Conservation (phyloP, 53 echinoderm and acorn worm genomes). For the Apostichopus leukothele region DNA sequence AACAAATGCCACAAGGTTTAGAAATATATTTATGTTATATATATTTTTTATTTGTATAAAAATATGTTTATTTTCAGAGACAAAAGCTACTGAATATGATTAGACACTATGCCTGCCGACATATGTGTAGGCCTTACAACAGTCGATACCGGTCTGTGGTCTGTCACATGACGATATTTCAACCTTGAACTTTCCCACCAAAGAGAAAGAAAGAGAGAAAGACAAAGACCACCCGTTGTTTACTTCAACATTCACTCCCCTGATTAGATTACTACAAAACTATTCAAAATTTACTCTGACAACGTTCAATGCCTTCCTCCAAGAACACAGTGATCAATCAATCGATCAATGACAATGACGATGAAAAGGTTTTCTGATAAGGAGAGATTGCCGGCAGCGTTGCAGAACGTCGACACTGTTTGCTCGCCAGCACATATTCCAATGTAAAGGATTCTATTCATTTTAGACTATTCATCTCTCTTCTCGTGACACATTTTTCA, state of each 20-base stretch:
- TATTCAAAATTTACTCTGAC: background rate
- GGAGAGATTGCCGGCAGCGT: background rate
- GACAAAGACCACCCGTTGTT: background rate
- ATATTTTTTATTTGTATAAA: no score
- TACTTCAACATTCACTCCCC: background rate
- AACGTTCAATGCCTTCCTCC: background rate
- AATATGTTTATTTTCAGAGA: no score
- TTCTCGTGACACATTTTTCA: background rate
- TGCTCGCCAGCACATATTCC: background rate
- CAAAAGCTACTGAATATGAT: no score
- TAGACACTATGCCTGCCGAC: no score
- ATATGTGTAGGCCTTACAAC: no score
- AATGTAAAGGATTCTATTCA: background rate
- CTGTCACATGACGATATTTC: background rate
- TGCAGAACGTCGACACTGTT: background rate
- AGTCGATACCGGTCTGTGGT: no score
- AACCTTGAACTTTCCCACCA: background rate
- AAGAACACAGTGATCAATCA: background rate
- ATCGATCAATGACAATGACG: background rate
- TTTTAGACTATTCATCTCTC: background rate
- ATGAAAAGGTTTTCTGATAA: background rate
- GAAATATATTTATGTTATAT: no score
- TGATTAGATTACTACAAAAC: background rate
- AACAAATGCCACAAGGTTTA: no score
- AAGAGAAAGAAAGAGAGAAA: background rate